phyloP scores from a whole-genome alignment of 2,797 vertebrate species.

The Thaleichthys pacificus region DNA sequence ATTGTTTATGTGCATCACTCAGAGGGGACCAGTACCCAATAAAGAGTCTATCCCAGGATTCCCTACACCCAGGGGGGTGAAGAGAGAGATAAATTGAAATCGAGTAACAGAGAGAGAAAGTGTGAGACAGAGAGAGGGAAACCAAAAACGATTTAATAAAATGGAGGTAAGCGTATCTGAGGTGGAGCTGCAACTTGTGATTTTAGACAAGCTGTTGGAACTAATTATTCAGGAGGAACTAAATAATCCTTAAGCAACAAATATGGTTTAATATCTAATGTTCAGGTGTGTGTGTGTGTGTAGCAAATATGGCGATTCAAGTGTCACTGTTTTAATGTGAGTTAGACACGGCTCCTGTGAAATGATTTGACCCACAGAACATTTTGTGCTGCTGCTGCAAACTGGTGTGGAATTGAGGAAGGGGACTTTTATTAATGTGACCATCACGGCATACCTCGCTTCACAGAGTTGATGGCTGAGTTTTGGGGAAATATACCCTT shows the following conservation, averaged over 20 bases:
- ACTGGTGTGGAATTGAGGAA: constrained; percentile 23
- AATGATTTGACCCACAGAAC: constrained; percentile 28
- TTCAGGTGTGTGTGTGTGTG: no score
- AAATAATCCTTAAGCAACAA: constrained; percentile 23
- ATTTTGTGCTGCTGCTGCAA: constrained; percentile 46
- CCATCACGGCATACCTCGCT: constrained; percentile 46
- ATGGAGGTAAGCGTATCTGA: constrained; percentile 39
- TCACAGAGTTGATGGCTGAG: constrained; percentile 36
- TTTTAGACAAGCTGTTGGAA: constrained; percentile 38
- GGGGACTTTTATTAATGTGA: constrained; percentile 54
- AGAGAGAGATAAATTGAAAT: background rate
- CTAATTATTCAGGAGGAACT: constrained; percentile 30
- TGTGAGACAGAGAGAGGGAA: constrained; percentile 21
- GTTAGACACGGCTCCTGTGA: constrained; percentile 56
- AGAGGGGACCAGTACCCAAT: no score
- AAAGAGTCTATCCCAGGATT: no score
- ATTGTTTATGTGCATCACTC: no score
- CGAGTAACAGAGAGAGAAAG: constrained; percentile 6
- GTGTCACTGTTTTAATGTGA: constrained; percentile 24
- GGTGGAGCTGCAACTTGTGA: constrained; percentile 60
- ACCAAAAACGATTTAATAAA: constrained; percentile 57
- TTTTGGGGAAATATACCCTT: constrained; percentile 28
- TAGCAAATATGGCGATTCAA: no score
- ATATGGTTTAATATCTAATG: background rate
- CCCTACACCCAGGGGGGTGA: no score